phyloP scores from a whole-genome alignment of 2,888 invertebrate genomes.

The Meganola albula region DNA sequence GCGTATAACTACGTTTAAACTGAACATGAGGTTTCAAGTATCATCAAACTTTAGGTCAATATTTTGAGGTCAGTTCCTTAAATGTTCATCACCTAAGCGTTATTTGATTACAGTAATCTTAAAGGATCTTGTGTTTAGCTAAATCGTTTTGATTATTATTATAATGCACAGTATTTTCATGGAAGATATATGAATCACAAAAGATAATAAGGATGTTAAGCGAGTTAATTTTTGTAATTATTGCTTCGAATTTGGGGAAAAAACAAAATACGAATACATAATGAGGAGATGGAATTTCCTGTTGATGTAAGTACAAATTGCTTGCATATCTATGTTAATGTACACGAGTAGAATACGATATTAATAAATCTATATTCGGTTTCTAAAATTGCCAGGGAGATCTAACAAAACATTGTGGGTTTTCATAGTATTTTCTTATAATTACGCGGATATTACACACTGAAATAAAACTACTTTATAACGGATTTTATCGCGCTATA shows the following conservation, averaged over 20 bases:
- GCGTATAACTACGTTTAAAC: constrained; percentile 48
- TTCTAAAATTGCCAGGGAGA: no score
- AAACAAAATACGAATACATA: constrained; percentile 6
- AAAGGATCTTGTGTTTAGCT: constrained; percentile 21
- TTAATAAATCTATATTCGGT: no score
- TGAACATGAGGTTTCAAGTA: constrained; percentile 10
- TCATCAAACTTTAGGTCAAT: constrained; percentile 12
- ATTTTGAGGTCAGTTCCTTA: constrained; percentile 13
- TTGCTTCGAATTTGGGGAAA: constrained; percentile 13
- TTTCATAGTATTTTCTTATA: no score
- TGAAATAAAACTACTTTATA: no score
- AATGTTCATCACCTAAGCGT: constrained; percentile 20
- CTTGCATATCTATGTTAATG: no score
- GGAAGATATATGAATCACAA: constrained; percentile 28
- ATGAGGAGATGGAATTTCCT: background rate
- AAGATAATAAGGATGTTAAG: constrained; percentile 20
- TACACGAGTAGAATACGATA: no score
- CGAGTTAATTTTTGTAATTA: constrained; percentile 20
- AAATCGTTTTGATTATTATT: constrained; percentile 22
- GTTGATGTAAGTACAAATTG: no score
- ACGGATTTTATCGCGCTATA: no score
- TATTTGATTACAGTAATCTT: constrained; percentile 28
- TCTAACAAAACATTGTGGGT: no score
- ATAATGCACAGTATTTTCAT: constrained; percentile 18
- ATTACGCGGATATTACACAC: no score